Percentiles rank a stretch among this genome's conserved stretches.
These are phyloP conservation scores for Rachycentron canadum DNA, from an alignment of 2,797 vertebrate species.

Conservation along the genomic window DNA sequence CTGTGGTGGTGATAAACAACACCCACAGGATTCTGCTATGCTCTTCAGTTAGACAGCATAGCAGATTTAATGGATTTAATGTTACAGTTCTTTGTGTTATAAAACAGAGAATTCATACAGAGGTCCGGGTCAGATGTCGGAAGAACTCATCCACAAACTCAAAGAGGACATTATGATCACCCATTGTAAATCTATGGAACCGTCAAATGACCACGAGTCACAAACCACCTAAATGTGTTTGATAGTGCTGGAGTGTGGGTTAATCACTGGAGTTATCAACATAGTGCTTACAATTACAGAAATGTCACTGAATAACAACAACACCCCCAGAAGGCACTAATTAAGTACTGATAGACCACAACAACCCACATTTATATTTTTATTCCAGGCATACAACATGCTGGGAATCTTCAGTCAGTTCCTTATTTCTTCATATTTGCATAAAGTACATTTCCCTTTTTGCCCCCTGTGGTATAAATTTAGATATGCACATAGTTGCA, in stretches of 20 bases:
- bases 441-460: neutral
- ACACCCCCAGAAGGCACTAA: neutral
- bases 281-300: neutral
- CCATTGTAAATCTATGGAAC: neutral
- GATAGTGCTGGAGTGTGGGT: neutral
- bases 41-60: slow-evolving; percentile 6
- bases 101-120: slow-evolving; percentile 8
- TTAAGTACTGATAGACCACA: neutral
- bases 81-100: slow-evolving; percentile 3
- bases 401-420: neutral
- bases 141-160: slow-evolving; percentile 13
- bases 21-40: slow-evolving; percentile 18
- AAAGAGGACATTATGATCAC: neutral
- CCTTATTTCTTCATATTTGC: slow-evolving; percentile 13
- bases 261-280: neutral
- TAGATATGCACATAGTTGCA: neutral
- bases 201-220: neutral
- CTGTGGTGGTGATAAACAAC: slow-evolving; percentile 34
- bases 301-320: neutral
- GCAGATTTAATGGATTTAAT: neutral
- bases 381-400: neutral
- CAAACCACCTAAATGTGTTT: neutral
- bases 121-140: neutral
- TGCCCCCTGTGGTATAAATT: neutral
- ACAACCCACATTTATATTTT: neutral